Evolutionary conservation across 2,888 invertebrate genomes (phyloP).

Genomic region (Erebia ligea): DNA sequence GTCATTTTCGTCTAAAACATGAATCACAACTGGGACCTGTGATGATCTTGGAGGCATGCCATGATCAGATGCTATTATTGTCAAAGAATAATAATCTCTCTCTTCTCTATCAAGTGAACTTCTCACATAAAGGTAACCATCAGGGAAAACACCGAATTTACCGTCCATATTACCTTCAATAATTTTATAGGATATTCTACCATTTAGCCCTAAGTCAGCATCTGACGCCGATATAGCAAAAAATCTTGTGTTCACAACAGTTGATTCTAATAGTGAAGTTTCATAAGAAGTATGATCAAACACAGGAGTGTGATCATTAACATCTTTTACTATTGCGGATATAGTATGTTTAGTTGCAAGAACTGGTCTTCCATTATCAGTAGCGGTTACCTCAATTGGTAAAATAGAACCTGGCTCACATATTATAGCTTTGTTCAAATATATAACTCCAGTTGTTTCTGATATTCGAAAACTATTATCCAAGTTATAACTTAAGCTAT

Average conservation of each 20-base stretch:
- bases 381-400: slow-evolving; percentile 91
- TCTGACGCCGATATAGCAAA: slow-evolving; percentile 96
- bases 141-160: slow-evolving; percentile 97
- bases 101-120: slow-evolving; percentile 94
- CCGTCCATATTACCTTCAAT: slow-evolving; percentile 93
- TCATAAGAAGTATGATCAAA: slow-evolving; percentile 97
- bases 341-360: slow-evolving; percentile 90
- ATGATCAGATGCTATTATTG: slow-evolving; percentile 92
- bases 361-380: slow-evolving; percentile 91
- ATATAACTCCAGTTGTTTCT: slow-evolving; percentile 94
- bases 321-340: slow-evolving; percentile 90
- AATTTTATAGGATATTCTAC: slow-evolving; percentile 91
- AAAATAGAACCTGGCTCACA: slow-evolving; percentile 88
- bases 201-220: slow-evolving; percentile 92
- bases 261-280: slow-evolving; percentile 94
- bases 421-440: slow-evolving; percentile 90
- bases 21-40: slow-evolving; percentile 94
- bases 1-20: slow-evolving; percentile 98
- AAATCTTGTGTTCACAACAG: slow-evolving; percentile 94
- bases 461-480: slow-evolving; percentile 93
- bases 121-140: slow-evolving; percentile 95
- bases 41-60: slow-evolving; percentile 91
- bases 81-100: slow-evolving; percentile 94
- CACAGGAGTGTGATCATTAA: slow-evolving; percentile 97
- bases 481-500: slow-evolving; percentile 90